Evolutionary conservation across 2,113 vertebrate genomes (phyloP), one percentile per base, ranked within the genome.

Genomic region (Tetrax tetrax): DNA sequence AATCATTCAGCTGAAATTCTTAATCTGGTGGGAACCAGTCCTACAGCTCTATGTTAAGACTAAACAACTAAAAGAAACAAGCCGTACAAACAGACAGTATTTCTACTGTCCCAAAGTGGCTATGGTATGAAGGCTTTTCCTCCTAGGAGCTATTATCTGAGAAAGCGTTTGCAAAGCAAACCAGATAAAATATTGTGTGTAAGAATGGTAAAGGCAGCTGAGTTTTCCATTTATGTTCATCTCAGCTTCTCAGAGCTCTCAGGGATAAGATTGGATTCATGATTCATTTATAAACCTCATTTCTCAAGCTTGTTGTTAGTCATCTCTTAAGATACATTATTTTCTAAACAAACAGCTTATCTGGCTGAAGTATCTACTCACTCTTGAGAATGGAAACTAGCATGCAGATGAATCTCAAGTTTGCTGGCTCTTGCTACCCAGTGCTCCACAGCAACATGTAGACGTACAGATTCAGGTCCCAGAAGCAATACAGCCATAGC

Each of bases 181-280:
- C 57, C 41, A 85, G 70, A 96, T 72, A 89, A 93, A 96, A 95
- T 69, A 92, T 37, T 84, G 25, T 17, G 21, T 38, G 18, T 38
- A 85, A 48, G 51, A 87, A 93, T 33, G n/a, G 54, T 54, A 84
- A 92, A 87, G 45, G 41, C 77, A 79, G 50, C 61, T 22, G 74
- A 83, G 66, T 83, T 97, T 95, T 89, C 96, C 96, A 94, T 96
- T 89, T 97, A 91, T 93, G 96, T 95, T 91, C 94, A 95, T 87
- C 74, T 85, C 54, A 65, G n/a, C 57, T 76, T 71, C 92, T 88
- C 50, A 28, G 66, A 72, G 53, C 14, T 92, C 65, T 61, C 69
- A 85, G 50, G 87, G n/a, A 70, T 71, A 57, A 85, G 63, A 57
- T 3, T 53, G 57, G 68, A 76, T 59, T 68, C 83, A 64, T 81